A percentile compares a stretch with the other conserved stretches of the same genome.
Conservation (phyloP, 2,888 invertebrate genomes). For the Thymelicus acteon region DNA sequence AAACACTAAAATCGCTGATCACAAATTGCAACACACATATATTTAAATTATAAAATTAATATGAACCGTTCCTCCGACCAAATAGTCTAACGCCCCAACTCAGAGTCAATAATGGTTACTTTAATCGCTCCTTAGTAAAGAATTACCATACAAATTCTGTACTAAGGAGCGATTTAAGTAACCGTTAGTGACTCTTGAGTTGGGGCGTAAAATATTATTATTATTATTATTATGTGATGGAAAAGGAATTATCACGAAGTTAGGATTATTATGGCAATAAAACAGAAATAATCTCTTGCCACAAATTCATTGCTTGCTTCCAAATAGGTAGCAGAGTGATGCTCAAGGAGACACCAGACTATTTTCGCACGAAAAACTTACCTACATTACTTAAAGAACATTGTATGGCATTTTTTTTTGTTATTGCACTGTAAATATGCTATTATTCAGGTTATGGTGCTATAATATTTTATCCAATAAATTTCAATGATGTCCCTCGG, state of each 20-base stretch:
- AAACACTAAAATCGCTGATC: constrained; percentile 18
- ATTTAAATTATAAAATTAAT: not conserved
- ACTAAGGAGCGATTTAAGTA: too few species aligned
- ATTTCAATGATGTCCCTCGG: not conserved
- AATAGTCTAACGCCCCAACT: too few species aligned
- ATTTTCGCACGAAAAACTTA: not conserved
- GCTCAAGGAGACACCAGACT: not conserved
- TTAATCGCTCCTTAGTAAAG: too few species aligned
- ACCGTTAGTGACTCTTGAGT: too few species aligned
- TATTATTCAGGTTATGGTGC: not conserved
- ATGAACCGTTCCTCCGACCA: not conserved
- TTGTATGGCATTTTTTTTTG: not conserved
- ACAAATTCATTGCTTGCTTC: not conserved
- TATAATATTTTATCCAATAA: not conserved
- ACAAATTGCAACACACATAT: constrained; percentile 7
- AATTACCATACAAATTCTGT: too few species aligned
- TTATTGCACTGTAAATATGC: not conserved
- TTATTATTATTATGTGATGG: not conserved
- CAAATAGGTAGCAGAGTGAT: not conserved
- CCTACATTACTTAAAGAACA: not conserved
- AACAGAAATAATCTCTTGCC: not conserved
- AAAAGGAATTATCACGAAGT: constrained; percentile 5
- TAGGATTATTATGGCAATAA: constrained; percentile 6
- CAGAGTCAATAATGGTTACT: too few species aligned
- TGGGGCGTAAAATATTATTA: too few species aligned